Percentiles rank a stretch among this genome's conserved stretches.
These are phyloP conservation scores for Myzus persicae DNA, from an alignment of 1,140 invertebrate species.

Conservation along the genomic window DNA sequence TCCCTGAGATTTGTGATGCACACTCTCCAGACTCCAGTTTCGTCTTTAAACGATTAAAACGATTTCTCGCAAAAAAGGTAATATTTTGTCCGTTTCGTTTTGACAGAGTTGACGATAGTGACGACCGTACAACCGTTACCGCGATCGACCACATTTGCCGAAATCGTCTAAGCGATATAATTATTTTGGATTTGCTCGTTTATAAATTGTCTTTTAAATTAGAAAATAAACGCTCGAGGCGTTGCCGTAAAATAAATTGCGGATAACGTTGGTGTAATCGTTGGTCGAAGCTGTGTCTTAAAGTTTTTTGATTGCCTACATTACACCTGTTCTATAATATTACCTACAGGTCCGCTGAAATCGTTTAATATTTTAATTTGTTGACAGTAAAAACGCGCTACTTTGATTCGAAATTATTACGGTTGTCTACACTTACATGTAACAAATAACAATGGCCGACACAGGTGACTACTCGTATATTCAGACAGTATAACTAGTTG, in stretches of 20 bases:
- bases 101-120: too few relatives aligned
- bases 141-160: background rate
- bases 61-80: background rate
- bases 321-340: background rate
- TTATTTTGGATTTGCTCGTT: background rate
- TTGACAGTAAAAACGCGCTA: background rate
- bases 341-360: background rate
- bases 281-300: background rate
- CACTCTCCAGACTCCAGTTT: background rate
- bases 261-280: background rate
- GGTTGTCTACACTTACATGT: too few relatives aligned
- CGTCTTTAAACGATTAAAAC: background rate
- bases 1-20: background rate
- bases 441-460: too few relatives aligned
- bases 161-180: background rate
- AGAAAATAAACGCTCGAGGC: background rate
- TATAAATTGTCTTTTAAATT: background rate
- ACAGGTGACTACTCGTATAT: too few relatives aligned
- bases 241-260: background rate
- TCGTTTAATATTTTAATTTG: background rate
- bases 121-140: background rate
- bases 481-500: background rate
- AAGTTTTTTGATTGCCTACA: background rate
- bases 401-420: background rate
- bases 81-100: background rate